These are phyloP conservation scores for Hemitrygon akajei DNA, from an alignment of 2,797 vertebrate species.

Conservation along the genomic window DNA sequence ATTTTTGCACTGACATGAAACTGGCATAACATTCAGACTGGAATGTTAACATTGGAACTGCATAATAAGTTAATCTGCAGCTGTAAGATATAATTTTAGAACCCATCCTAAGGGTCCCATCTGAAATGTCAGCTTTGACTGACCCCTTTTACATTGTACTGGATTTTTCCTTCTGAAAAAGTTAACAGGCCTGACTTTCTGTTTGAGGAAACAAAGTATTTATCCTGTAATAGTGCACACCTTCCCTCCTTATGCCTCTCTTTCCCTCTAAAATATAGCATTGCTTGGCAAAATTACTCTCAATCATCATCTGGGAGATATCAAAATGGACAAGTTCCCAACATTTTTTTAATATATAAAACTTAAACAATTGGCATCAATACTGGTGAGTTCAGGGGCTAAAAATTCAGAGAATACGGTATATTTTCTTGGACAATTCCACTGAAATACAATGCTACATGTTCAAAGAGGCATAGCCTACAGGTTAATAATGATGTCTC, in stretches of 20 bases:
- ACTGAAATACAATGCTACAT: slow-evolving; percentile 31
- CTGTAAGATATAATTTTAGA: background rate
- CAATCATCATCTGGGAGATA: background rate
- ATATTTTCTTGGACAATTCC: slow-evolving; percentile 7
- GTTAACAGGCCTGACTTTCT: background rate
- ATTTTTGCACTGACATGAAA: background rate
- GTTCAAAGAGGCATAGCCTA: slow-evolving; percentile 27
- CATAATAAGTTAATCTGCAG: background rate
- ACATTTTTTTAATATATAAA: background rate
- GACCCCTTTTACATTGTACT: background rate
- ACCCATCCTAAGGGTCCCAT: too few relatives aligned
- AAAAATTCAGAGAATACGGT: slow-evolving; percentile 25
- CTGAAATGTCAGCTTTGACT: slow-evolving; percentile 3
- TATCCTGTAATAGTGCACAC: background rate
- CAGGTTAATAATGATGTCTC: slow-evolving; percentile 3
- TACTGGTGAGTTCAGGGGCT: slow-evolving; percentile 19
- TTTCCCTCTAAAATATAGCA: slow-evolving; percentile 22
- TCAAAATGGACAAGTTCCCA: slow-evolving; percentile 11
- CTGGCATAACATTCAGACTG: slow-evolving; percentile 1
- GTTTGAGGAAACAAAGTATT: background rate
- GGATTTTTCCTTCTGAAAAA: background rate
- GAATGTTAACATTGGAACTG: background rate
- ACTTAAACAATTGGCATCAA: background rate
- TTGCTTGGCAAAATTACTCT: slow-evolving; percentile 22
- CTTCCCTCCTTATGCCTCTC: background rate